A percentile compares a stretch with the other conserved stretches of the same genome.
These are phyloP conservation scores for Rhabdomys pumilio DNA, from an alignment of 2,797 vertebrate species.

Conservation along the genomic window DNA sequence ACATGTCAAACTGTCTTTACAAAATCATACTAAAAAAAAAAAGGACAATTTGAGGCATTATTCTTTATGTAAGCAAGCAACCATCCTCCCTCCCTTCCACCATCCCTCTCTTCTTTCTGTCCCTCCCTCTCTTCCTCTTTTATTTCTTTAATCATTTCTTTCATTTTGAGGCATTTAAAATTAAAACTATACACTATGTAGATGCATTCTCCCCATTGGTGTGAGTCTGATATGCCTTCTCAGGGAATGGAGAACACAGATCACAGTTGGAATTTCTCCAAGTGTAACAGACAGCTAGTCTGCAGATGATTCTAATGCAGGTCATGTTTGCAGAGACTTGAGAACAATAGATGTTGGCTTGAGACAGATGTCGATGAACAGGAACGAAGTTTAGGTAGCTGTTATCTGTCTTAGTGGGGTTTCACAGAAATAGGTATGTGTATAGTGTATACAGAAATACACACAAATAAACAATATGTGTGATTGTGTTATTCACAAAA, in stretches of 20 bases:
- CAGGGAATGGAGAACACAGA: not conserved
- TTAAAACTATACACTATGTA: slow-evolving; percentile 21
- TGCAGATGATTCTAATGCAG: not conserved
- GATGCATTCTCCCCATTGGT: not conserved
- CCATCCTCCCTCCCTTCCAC: fast-evolving
- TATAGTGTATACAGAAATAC: too few species aligned
- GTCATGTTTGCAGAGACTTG: slow-evolving; percentile 17
- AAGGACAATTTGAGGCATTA: not conserved
- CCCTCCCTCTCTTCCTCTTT: too few species aligned
- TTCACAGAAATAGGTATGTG: not conserved
- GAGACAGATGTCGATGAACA: not conserved
- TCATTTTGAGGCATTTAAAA: not conserved
- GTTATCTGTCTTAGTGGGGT: not conserved
- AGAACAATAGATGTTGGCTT: not conserved
- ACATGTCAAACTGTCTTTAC: not conserved
- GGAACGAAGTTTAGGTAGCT: not conserved
- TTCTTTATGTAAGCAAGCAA: not conserved
- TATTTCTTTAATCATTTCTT: not conserved
- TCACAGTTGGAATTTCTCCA: slow-evolving; percentile 45
- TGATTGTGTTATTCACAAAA: not conserved
- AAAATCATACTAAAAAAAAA: not conserved
- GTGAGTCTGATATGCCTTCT: not conserved
- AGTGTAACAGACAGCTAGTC: not conserved
- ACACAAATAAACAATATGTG: not conserved
- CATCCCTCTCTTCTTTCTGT: not conserved